Evolutionary conservation across 1,140 invertebrate species (phyloP), one percentile per base, ranked within the genome.

Genomic region (Eupeodes corollae): DNA sequence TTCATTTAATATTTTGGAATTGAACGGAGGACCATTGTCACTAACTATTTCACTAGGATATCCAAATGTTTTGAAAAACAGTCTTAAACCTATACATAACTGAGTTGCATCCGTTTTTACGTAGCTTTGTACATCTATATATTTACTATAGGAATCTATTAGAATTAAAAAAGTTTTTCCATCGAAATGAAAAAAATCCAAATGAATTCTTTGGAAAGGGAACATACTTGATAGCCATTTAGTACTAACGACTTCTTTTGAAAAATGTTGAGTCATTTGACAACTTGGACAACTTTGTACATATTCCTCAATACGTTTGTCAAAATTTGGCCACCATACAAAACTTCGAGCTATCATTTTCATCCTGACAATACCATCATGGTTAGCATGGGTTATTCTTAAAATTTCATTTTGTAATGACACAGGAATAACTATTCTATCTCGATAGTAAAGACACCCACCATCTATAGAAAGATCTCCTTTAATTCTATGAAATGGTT

Each of bases 131-230:
- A 38, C 10, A 35, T 45, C 44, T 21, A 45, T 45, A 32, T 34
- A 45, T 37, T 46, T 46, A 13, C 33, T 37, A 18, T 35, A 45
- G 11, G 30, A 32, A 37, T 46, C 18, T 11, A 46, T 5, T 16
- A 33, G 10, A 35, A 46, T 37, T 13, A 46, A 46, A 46, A 26
- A 46, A 38, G 34, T 19, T 34, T 35, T 46, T 21, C 37, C 37
- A 11, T 38, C 16, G 15, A 46, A 46, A 14, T 46, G 44, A 40
- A 39, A 46, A 21, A 46, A 16, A 31, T 46, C 44, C n/a, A 39
- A 19, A 16, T 39, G 34, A 31, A 46, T 16, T 12, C 35, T 19
- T 31, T 46, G 34, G 38, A 39, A 39, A 3, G 34, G 44, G 30
- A 26, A 46, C 10, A 35, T 26, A 19, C 33, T 45, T 18, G 42